These are phyloP conservation scores for Oostethus manadensis DNA, from an alignment of 2,113 vertebrate genomes.

Conservation along the genomic window DNA sequence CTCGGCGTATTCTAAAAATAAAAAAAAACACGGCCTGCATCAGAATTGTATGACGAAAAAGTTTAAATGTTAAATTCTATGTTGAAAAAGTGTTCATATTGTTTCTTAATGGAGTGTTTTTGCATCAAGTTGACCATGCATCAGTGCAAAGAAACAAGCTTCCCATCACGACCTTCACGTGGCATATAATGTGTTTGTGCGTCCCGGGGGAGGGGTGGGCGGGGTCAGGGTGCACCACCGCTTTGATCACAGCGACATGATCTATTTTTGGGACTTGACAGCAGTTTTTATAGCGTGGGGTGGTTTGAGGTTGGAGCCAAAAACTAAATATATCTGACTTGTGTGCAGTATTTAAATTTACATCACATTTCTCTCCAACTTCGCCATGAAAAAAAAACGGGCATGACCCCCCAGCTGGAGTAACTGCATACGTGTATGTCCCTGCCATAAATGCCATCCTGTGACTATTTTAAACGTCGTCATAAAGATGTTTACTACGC, in stretches of 20 bases:
- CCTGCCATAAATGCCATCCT: neutral
- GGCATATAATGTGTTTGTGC: neutral
- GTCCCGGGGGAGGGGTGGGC: no score
- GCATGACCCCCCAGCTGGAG: neutral
- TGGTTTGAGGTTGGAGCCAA: constrained; percentile 37
- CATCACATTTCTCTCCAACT: no score
- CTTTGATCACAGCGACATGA: constrained; percentile 12
- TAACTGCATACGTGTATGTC: neutral
- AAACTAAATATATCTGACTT: constrained; percentile 37
- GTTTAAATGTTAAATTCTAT: no score
- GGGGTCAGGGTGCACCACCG: neutral
- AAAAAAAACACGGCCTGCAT: no score
- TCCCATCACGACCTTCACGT: neutral
- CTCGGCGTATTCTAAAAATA: no score
- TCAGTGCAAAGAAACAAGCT: neutral
- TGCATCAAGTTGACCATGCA: no score
- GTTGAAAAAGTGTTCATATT: no score
- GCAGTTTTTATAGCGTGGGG: constrained; percentile 25
- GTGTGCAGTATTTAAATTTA: neutral
- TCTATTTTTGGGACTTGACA: constrained; percentile 42
- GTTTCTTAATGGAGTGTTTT: no score
- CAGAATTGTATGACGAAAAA: no score
- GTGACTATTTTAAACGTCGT: neutral
- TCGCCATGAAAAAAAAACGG: neutral
- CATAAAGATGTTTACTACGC: neutral